phyloP scores from a whole-genome alignment of 2,797 vertebrate species.

The Lutjanus campechanus region DNA sequence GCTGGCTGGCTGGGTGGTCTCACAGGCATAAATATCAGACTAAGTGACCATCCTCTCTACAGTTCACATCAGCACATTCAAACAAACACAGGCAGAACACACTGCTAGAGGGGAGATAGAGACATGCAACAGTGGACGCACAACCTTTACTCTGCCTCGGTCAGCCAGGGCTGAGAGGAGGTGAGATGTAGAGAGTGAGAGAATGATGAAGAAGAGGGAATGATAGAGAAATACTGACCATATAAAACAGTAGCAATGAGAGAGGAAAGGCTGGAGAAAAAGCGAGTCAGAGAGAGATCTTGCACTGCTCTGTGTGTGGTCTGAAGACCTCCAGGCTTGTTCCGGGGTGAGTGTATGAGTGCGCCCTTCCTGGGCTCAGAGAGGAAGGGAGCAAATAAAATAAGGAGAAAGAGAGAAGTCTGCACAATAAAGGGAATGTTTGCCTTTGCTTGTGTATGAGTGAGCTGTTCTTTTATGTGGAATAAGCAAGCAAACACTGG shows the following conservation, averaged over 20 bases:
- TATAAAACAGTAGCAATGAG: conserved; percentile 31
- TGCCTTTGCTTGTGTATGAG: conserved; percentile 79
- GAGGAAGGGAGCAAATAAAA: conserved; percentile 61
- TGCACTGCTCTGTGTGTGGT: conserved; percentile 86
- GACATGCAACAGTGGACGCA: conserved; percentile 37
- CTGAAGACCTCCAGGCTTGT: conserved; percentile 84
- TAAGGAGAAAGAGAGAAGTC: conserved; percentile 66
- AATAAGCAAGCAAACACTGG: conserved; percentile 79
- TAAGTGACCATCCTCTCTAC: conserved; percentile 72
- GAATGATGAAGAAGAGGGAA: conserved; percentile 20
- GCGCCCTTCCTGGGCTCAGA: conserved; percentile 76
- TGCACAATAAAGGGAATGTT: conserved; percentile 83
- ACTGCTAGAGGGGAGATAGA: conserved; percentile 30
- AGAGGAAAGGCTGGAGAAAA: conserved; percentile 23
- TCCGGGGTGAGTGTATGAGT: conserved; percentile 78
- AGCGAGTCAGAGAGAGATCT: conserved; percentile 53
- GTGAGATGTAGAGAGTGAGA: conserved; percentile 32
- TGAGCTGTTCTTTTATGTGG: conserved; percentile 77
- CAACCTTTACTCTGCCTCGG: conserved; percentile 21
- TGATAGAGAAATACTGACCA: conserved; percentile 26
- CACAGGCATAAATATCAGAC: conserved; percentile 80
- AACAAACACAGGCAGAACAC: conserved; percentile 73
- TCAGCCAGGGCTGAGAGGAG: conserved; percentile 34
- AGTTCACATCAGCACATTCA: conserved; percentile 81
- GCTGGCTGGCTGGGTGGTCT: conserved; percentile 81